phyloP scores from a whole-genome alignment of 2,888 invertebrate species.

The Girardia tigrina region DNA sequence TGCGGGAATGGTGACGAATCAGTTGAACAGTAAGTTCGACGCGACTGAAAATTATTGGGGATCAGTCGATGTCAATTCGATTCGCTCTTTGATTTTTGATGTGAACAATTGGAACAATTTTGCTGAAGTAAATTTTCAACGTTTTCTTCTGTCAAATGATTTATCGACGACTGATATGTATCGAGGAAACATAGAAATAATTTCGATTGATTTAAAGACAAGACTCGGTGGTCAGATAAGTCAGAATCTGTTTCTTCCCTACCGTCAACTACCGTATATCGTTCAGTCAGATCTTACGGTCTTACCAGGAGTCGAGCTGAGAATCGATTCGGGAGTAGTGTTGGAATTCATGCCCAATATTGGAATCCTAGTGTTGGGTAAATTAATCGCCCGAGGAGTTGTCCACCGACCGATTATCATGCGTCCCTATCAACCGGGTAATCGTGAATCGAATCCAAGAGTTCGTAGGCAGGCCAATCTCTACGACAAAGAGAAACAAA shows the following conservation, averaged over 20 bases:
- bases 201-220: conserved; percentile 41
- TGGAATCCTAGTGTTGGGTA: conserved; percentile 81
- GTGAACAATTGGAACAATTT: conserved; percentile 99
- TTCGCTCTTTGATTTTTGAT: conserved; percentile 75
- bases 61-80: conserved; percentile 60
- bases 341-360: conserved; percentile 88
- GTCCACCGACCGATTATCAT: conserved; percentile 41
- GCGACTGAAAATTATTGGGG: conserved; percentile 96
- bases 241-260: conserved; percentile 50
- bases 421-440: conserved; percentile 37
- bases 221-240: conserved; percentile 55
- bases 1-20: conserved; percentile 71
- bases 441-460: conserved; percentile 20
- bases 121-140: conserved; percentile 75
- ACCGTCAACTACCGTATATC: conserved; percentile 41
- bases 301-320: conserved; percentile 77
- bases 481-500: conserved; percentile 3
- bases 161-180: conserved; percentile 29
- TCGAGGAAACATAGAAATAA: conserved; percentile 50
- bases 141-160: conserved; percentile 61
- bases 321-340: conserved; percentile 71
- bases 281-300: conserved; percentile 74
- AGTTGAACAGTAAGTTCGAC: conserved; percentile 70
- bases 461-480: not conserved
- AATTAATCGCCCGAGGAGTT: conserved; percentile 67